phyloP scores from a whole-genome alignment of 2,113 vertebrate genomes.

The Oreochromis aureus region DNA sequence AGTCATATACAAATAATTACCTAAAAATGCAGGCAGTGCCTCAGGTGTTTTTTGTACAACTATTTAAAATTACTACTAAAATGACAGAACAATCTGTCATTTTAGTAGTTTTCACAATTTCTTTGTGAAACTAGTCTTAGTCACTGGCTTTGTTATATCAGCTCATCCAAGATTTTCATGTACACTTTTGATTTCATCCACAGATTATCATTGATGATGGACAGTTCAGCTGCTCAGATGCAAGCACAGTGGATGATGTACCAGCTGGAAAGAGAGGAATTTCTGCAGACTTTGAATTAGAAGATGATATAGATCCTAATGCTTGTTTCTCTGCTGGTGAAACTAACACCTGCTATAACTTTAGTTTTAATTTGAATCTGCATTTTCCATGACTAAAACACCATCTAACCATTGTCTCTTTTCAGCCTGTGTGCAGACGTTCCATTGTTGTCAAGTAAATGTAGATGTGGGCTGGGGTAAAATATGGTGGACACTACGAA shows the following conservation, averaged over 20 bases:
- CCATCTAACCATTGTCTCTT: not conserved
- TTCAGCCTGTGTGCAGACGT: conserved; percentile 82
- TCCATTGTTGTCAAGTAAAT: conserved; percentile 87
- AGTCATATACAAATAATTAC: not conserved
- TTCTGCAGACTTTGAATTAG: conserved; percentile 78
- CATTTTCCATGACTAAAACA: not conserved
- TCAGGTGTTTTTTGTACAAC: not conserved
- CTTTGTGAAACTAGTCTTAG: not conserved
- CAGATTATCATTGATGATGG: conserved; percentile 73
- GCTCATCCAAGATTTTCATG: not conserved
- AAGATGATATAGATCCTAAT: conserved; percentile 84
- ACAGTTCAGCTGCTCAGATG: conserved; percentile 87
- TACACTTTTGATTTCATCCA: conserved; percentile 50
- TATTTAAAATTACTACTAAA: not conserved
- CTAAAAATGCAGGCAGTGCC: not conserved
- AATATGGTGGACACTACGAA: conserved; percentile 92
- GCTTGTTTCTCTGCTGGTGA: conserved; percentile 89
- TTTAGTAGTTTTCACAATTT: not conserved
- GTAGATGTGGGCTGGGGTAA: conserved; percentile 86
- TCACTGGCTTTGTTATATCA: not conserved
- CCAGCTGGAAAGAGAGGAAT: conserved; percentile 75
- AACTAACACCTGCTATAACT: not conserved
- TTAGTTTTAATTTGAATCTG: not conserved
- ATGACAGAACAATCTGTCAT: not conserved
- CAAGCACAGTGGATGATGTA: conserved; percentile 86